Percentiles rank a stretch among this genome's conserved stretches.
Conservation (phyloP, 2,797 vertebrate genomes). For the Tragopan temminckii region DNA sequence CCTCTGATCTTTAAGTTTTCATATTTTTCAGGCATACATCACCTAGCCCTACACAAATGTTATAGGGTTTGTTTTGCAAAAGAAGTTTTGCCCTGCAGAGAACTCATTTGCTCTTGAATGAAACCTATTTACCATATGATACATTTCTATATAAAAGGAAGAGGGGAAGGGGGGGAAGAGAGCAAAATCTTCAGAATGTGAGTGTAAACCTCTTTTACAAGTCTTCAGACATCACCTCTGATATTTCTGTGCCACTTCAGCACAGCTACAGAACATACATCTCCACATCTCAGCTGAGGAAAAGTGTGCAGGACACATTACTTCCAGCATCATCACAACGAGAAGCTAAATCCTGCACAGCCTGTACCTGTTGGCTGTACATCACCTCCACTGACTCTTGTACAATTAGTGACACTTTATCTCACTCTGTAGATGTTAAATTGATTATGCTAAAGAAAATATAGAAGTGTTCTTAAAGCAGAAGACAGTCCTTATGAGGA, state of each 20-base stretch:
- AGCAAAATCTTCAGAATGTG: neutral
- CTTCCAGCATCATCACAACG: fast-evolving
- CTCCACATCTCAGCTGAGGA: neutral
- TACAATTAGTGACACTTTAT: neutral
- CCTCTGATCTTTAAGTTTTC: neutral
- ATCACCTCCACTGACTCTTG: slow-evolving; percentile 86
- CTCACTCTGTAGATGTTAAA: neutral
- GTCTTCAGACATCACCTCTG: no score
- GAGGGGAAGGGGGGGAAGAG: no score
- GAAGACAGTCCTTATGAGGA: neutral
- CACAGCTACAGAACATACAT: no score
- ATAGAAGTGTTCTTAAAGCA: neutral
- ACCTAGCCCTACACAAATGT: neutral
- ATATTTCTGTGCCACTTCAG: no score
- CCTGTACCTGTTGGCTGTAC: slow-evolving; percentile 93
- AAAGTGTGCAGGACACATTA: fast-evolving
- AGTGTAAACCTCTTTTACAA: no score
- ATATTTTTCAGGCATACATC: neutral
- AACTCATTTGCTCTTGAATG: neutral
- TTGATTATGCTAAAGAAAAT: neutral
- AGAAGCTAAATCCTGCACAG: neutral
- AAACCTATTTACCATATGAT: neutral
- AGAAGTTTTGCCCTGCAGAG: neutral
- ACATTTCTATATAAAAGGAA: neutral
- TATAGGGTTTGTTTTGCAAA: neutral